Evolutionary conservation across 1,140 invertebrate genomes (phyloP).

Genomic region (Calephelis virginiensis): DNA sequence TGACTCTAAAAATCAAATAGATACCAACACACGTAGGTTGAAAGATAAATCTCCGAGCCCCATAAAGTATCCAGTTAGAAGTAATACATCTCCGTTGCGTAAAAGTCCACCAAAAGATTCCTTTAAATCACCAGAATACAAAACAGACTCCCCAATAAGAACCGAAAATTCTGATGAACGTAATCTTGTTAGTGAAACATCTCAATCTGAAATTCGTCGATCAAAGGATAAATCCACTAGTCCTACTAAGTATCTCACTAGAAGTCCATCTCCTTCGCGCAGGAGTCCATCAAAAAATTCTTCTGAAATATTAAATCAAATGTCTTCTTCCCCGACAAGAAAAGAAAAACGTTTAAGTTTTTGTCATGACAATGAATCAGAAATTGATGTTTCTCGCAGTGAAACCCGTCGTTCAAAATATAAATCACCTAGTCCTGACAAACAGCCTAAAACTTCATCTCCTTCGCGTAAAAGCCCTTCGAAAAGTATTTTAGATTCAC

Average conservation of each 20-base stretch:
- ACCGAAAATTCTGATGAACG: not conserved
- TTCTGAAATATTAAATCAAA: not conserved
- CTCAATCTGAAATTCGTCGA: not conserved
- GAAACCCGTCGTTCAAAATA: not conserved
- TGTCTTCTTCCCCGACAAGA: not conserved
- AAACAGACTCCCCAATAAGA: not conserved
- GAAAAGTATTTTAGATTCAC: constrained; percentile 21
- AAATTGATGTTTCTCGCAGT: not conserved
- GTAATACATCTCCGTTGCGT: constrained; percentile 21
- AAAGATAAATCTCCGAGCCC: constrained; percentile 27
- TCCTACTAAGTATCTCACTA: constrained; percentile 24
- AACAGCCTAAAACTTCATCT: constrained; percentile 17
- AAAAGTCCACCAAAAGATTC: constrained; percentile 22
- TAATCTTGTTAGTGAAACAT: not conserved
- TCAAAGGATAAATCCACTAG: constrained; percentile 24
- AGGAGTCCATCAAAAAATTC: not conserved
- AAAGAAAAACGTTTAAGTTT: not conserved
- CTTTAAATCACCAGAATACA: not conserved
- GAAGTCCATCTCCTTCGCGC: constrained; percentile 27
- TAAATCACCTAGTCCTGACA: constrained; percentile 28
- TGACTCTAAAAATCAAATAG: not conserved
- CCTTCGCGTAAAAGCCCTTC: constrained; percentile 21
- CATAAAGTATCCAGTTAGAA: constrained; percentile 9
- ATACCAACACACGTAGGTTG: not conserved
- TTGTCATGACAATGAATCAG: not conserved